phyloP scores from a whole-genome alignment of 1,140 invertebrate genomes.

The Nixonia krombeini region DNA sequence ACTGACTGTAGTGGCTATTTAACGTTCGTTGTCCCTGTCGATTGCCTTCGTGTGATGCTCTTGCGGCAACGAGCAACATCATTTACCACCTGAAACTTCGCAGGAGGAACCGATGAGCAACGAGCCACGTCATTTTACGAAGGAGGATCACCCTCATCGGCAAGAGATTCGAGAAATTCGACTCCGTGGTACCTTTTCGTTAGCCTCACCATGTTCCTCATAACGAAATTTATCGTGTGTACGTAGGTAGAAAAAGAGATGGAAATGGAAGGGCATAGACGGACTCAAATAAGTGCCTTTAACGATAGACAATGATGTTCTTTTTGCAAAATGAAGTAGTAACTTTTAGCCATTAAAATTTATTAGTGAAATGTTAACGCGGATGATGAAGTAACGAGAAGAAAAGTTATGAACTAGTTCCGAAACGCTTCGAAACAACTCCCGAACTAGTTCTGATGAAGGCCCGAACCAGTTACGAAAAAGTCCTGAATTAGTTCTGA shows the following conservation, averaged over 20 bases:
- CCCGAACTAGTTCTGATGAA: too few species aligned
- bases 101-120: conserved; percentile 63
- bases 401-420: not conserved
- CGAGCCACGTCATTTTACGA: conserved; percentile 62
- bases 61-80: conserved; percentile 11
- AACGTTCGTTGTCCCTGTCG: conserved; percentile 33
- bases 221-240: conserved; percentile 48
- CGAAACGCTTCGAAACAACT: too few species aligned
- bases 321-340: too few species aligned
- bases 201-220: conserved; percentile 38
- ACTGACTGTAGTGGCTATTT: conserved; percentile 13
- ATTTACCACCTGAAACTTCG: conserved; percentile 36
- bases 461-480: too few species aligned
- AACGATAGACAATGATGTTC: too few species aligned
- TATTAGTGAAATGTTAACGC: too few species aligned
- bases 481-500: too few species aligned
- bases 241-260: conserved; percentile 27
- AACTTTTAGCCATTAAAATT: too few species aligned
- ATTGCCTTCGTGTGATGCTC: conserved; percentile 51
- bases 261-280: not conserved
- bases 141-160: conserved; percentile 38
- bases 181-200: conserved; percentile 41
- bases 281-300: not conserved
- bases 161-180: conserved; percentile 11
- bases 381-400: not conserved